Evolutionary conservation across 2,888 invertebrate species (phyloP), one percentile per base, ranked within the genome.

Genomic region (Melipona beecheii): DNA sequence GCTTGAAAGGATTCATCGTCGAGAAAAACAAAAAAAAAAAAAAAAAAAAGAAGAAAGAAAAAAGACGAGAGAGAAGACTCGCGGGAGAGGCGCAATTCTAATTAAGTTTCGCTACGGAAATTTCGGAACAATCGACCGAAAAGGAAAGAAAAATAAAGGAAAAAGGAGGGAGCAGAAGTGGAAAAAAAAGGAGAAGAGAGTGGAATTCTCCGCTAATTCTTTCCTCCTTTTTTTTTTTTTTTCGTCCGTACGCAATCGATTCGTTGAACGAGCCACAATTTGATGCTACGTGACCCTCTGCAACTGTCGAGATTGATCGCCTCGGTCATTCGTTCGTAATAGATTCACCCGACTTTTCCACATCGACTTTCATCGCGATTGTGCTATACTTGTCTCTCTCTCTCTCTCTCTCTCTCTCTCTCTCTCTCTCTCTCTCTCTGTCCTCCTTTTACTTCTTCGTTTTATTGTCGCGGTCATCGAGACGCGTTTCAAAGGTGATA

Each of bases 351-450:
- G 65, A 65, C 31, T 49, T 73, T 62, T 62, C 76, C 49, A 27
- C 73, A 73, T 78, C 73, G 54, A 74, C 65, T 73, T 65, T 73
- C 74, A 66, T 49, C 19, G 17, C 74, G 58, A 58, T 74, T 78
- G 74, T 58, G 58, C 27, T 73, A 50, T 27, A 17, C 21, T 13
- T 17, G 27, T 31, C 21, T 11, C 27, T 31, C 4, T 62, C 4
- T 56, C 2, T 58, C 13, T 58, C 13, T 4, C 13, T 56, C n/a
- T 58, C 5, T 11, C 13, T 64, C 11, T 31, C 19, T 27, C 6
- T 27, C 21, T 60, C 21, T 54, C 54, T 6, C 21, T 54, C 27
- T 27, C 6, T 27, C 11, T 60, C 54, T 54, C 54, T 6, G 31
- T 52, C 19, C 21, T 21, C 27, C 17, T 2, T 60, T 31, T 60